These are phyloP conservation scores for Solen grandis DNA, from an alignment of 1,140 invertebrate genomes.

Conservation along the genomic window DNA sequence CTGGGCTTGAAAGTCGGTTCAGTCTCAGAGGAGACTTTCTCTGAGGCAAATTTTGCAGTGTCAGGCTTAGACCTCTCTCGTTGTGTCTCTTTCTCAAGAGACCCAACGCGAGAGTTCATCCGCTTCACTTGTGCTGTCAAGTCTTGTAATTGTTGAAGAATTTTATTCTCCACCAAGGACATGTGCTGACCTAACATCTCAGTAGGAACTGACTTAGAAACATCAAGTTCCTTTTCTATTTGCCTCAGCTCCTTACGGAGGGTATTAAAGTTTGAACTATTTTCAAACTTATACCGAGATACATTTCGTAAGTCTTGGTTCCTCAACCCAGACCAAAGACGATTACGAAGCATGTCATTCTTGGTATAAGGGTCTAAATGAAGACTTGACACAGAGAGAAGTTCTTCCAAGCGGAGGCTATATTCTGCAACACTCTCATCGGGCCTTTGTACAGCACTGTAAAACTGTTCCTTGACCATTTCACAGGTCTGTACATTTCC, in stretches of 20 bases:
- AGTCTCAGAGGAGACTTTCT: background rate
- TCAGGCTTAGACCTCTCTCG: background rate
- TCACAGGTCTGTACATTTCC: background rate
- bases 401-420: background rate
- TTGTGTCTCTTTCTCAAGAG: background rate
- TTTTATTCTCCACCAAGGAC: no score
- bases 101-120: background rate
- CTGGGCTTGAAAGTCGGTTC: background rate
- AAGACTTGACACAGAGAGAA: background rate
- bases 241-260: background rate
- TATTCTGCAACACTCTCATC: background rate
- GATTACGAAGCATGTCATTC: constrained; percentile 4
- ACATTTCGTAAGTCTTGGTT: background rate
- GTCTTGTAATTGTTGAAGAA: no score
- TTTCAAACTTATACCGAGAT: background rate
- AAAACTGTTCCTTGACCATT: background rate
- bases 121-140: background rate
- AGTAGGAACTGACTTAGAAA: background rate
- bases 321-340: constrained; percentile 1
- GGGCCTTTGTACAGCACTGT: no score
- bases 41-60: background rate
- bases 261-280: background rate
- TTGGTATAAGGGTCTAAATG: background rate
- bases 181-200: background rate
- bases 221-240: background rate